Evolutionary conservation across 2,888 invertebrate species (phyloP).

Genomic region (Mycalesis mineus): DNA sequence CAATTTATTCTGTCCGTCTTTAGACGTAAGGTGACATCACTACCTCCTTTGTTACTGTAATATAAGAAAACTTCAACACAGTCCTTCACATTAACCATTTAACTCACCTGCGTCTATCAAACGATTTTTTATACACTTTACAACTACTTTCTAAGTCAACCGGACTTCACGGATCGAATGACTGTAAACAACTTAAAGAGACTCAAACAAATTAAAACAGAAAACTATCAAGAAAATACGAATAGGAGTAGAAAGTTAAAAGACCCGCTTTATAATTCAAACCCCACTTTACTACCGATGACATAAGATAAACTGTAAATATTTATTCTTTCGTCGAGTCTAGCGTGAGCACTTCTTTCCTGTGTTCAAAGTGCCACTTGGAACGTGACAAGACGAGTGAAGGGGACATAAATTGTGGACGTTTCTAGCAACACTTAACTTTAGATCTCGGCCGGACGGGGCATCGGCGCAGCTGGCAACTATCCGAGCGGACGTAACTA

Average conservation of each 20-base stretch:
- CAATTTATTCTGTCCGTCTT: too few relatives aligned
- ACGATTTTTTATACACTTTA: too few relatives aligned
- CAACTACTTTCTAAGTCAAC: too few relatives aligned
- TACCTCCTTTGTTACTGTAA: too few relatives aligned
- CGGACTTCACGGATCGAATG: too few relatives aligned
- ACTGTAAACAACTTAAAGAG: neutral
- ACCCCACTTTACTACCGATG: slow-evolving; percentile 7
- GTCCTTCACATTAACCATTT: too few relatives aligned
- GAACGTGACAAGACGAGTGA: slow-evolving; percentile 29
- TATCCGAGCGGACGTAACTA: slow-evolving; percentile 68
- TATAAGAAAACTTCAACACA: too few relatives aligned
- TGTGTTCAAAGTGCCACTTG: slow-evolving; percentile 27
- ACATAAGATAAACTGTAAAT: slow-evolving; percentile 23
- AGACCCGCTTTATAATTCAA: slow-evolving; percentile 1
- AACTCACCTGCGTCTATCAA: too few relatives aligned
- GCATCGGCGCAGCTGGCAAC: slow-evolving; percentile 64
- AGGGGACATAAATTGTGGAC: slow-evolving; percentile 41
- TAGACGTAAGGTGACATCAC: too few relatives aligned
- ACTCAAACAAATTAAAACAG: neutral
- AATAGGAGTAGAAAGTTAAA: neutral
- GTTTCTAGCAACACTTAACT: slow-evolving; percentile 51
- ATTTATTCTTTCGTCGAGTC: slow-evolving; percentile 23
- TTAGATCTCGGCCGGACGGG: slow-evolving; percentile 52
- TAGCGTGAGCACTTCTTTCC: slow-evolving; percentile 27
- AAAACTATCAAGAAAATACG: neutral